Percentiles rank a stretch among this genome's conserved stretches.
Conservation (phyloP, 2,113 vertebrate species). For the Urocynchramus pylzowi region DNA sequence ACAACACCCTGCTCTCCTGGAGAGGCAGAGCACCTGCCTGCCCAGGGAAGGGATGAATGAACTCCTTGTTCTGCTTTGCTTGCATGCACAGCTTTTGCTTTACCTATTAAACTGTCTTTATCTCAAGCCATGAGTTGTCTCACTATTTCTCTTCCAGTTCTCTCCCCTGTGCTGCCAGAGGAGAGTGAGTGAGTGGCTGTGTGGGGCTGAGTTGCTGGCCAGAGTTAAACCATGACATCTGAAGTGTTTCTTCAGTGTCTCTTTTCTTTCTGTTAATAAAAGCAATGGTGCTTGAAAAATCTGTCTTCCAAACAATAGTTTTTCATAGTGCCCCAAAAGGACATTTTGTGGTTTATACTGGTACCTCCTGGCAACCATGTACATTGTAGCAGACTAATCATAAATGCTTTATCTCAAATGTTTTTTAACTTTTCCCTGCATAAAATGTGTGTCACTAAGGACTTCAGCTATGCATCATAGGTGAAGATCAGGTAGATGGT, state of each 20-base stretch:
- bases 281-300: not conserved
- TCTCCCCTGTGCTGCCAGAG: not conserved
- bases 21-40: not conserved
- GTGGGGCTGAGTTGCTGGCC: not conserved
- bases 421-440: not conserved
- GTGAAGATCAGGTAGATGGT: not conserved
- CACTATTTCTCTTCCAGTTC: not conserved
- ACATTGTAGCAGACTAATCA: not conserved
- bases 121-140: not conserved
- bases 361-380: not conserved
- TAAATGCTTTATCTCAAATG: not conserved
- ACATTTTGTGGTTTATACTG: not conserved
- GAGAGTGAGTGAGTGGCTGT: fast-evolving
- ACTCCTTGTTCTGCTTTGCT: not conserved
- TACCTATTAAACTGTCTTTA: not conserved
- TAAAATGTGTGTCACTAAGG: not conserved
- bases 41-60: not conserved
- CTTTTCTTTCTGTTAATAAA: not conserved
- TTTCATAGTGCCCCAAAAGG: not conserved
- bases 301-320: not conserved
- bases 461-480: not conserved
- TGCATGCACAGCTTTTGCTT: not conserved
- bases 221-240: not conserved
- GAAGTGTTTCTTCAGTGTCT: not conserved
- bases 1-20: not conserved